These are phyloP conservation scores for Bergia sp. DNA, from an alignment of 92 coral and sea anemone species.

Conservation along the genomic window DNA sequence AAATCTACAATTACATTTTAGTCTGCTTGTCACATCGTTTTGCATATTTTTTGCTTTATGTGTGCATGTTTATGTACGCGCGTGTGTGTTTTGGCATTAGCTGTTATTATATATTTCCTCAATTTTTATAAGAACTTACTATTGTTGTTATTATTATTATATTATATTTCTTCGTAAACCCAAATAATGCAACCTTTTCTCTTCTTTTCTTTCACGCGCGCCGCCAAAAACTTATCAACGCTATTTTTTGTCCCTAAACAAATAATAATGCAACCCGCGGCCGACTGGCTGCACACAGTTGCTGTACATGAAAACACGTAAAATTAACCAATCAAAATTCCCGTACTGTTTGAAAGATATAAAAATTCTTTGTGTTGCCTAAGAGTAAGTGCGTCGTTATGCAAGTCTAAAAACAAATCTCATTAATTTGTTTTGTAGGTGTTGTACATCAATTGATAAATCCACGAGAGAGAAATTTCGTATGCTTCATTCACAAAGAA, in stretches of 20 bases:
- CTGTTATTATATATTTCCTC: neutral
- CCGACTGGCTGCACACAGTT: too few species aligned
- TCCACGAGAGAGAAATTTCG: conserved; percentile 62
- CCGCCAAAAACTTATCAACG: too few species aligned
- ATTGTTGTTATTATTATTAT: too few species aligned
- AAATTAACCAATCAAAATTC: neutral
- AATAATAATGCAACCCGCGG: too few species aligned
- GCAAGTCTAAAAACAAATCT: too few species aligned
- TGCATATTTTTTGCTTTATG: neutral
- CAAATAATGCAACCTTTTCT: too few species aligned
- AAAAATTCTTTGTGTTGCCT: neutral
- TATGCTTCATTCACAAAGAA: conserved; percentile 52
- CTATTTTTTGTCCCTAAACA: too few species aligned
- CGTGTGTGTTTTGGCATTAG: neutral
- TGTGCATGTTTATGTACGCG: neutral
- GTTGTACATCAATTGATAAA: conserved; percentile 41
- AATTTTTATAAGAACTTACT: too few species aligned
- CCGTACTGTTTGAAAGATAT: neutral
- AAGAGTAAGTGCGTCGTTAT: neutral
- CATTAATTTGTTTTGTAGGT: conserved; percentile 22
- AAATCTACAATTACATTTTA: neutral
- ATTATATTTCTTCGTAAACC: too few species aligned
- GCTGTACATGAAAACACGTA: too few species aligned
- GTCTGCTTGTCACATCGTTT: neutral
- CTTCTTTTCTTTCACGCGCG: too few species aligned